These are phyloP conservation scores for Dreissena polymorpha DNA, from an alignment of 1,140 invertebrate species.

Conservation along the genomic window DNA sequence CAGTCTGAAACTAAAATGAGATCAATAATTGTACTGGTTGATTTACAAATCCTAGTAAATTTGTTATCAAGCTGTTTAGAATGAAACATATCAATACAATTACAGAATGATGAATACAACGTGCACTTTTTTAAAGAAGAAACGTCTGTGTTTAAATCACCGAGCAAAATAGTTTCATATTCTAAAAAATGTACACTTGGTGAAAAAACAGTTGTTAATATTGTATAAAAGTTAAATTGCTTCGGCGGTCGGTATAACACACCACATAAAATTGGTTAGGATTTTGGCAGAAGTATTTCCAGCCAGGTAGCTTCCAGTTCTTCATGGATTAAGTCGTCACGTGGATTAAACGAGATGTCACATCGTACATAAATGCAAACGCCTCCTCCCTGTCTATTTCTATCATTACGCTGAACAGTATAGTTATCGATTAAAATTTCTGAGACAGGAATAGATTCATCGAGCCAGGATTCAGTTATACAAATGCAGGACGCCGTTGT, in stretches of 20 bases:
- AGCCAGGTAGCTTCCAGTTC: conserved; percentile 7
- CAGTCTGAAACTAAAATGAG: too few species aligned
- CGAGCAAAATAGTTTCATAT: background rate
- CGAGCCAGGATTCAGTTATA: background rate
- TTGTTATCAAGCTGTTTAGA: background rate
- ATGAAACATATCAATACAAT: conserved; percentile 10
- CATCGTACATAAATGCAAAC: conserved; percentile 9
- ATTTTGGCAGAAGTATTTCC: conserved; percentile 1
- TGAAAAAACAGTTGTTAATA: background rate
- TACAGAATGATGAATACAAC: background rate
- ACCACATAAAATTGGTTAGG: background rate
- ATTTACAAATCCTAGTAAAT: background rate
- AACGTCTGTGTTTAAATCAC: conserved; percentile 9
- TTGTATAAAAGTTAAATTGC: background rate
- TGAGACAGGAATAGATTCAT: background rate
- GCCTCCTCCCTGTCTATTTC: background rate
- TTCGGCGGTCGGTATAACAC: background rate
- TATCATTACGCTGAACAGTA: background rate
- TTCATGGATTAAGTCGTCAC: background rate
- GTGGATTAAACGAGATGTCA: conserved; percentile 5
- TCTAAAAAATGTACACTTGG: background rate
- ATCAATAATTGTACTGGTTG: too few species aligned
- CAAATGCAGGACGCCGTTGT: background rate
- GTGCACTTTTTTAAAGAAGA: background rate
- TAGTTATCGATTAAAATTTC: conserved; percentile 8